Conservation (phyloP, 2,888 invertebrate genomes). For the Ophioninae sp. region DNA sequence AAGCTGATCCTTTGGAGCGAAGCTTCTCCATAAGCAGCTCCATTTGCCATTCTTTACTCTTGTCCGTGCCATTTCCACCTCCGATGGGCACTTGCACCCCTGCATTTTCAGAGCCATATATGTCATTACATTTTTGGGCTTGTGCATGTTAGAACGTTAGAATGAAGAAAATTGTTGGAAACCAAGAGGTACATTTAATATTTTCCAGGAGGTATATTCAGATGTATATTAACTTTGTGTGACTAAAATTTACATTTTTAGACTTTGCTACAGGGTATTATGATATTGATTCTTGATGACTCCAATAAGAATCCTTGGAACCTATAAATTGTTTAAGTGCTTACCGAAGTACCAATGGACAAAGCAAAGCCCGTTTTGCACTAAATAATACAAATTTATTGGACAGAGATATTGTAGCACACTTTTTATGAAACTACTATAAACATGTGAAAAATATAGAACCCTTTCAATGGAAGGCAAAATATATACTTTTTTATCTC, state of each 20-base stretch:
- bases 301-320: too few species aligned
- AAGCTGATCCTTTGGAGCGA: conserved; percentile 91
- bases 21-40: conserved; percentile 96
- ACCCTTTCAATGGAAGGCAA: background rate
- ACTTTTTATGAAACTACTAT: background rate
- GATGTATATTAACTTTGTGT: background rate
- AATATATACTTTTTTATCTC: background rate
- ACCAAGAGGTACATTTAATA: background rate
- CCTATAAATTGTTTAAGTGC: background rate
- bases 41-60: conserved; percentile 89
- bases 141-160: background rate
- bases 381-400: background rate
- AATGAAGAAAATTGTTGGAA: too few species aligned
- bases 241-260: background rate
- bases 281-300: too few species aligned
- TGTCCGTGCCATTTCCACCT: conserved; percentile 80
- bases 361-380: background rate
- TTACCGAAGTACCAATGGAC: background rate
- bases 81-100: conserved; percentile 74
- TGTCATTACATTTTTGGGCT: background rate
- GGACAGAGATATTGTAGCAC: background rate
- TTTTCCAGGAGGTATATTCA: background rate
- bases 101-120: conserved; percentile 52
- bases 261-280: too few species aligned
- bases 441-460: background rate